Evolutionary conservation across 2,113 vertebrate genomes (phyloP), one percentile per base, ranked within the genome.

Genomic region (Cynopterus brachyotis): DNA sequence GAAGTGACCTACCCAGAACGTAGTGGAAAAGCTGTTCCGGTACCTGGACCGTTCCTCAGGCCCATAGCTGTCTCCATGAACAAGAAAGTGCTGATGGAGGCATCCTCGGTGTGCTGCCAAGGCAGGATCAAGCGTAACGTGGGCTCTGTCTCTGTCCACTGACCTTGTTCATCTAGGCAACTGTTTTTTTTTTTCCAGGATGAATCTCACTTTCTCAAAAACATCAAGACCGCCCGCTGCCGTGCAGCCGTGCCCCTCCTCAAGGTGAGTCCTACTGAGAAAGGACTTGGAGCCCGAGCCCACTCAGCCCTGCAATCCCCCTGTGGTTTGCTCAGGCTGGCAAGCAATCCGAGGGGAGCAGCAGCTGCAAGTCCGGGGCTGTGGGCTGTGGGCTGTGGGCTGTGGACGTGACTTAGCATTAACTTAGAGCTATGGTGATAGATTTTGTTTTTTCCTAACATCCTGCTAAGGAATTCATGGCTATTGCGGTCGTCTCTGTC

Each of bases 171-270:
- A 83, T 60, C 92, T 95, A 2, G 5, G 0, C 94, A 45, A 55
- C 93, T 97, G 6, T 96, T 78, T 97, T 93, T 98, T 98, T 84
- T 6, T 45, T 45, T 98, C 83, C 97, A 99, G 99, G 99, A 99
- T 97, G 99, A 99, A 97, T 99, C 99, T 83, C 99, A 99, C 98
- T 99, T 99, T 96, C 98, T 99, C 95, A 99, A 99, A 98, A 99
- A 99, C 95, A 97, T 98, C 9, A 99, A 99, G 98, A 99, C 99
- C 0, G 99, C 99, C 53, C 99, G 99, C 57, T 99, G 99, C 94
- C 99, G 98, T 96, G 99, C 99, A 75, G 99, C 99, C 7, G 96
- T 99, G 97, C 99, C 99, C 66, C 97, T 99, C 0, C 98, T 99
- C 6, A 99, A 99, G 99, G 99, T 99, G 84, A 0, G 98, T 98